phyloP scores from a whole-genome alignment of 2,888 invertebrate genomes.

The Heterodera filipjevi region DNA sequence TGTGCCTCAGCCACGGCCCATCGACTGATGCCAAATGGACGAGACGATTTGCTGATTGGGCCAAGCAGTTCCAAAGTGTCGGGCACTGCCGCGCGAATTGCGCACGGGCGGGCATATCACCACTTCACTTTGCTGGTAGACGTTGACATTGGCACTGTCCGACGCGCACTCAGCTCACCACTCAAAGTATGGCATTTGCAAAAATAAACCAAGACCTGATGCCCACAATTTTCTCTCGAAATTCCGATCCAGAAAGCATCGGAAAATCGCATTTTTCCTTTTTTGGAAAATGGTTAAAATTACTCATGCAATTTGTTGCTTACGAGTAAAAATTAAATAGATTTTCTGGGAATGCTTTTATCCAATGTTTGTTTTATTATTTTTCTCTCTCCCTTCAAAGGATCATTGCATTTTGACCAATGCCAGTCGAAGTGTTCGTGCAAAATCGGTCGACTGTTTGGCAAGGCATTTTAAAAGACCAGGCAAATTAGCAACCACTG shows the following conservation, averaged over 20 bases:
- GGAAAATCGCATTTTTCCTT: too few species aligned
- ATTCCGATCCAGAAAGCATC: too few species aligned
- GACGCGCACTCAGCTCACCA: constrained; percentile 47
- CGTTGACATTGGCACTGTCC: constrained; percentile 68
- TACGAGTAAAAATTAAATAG: too few species aligned
- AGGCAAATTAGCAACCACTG: neutral
- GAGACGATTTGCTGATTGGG: constrained; percentile 82
- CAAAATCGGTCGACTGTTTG: constrained; percentile 80
- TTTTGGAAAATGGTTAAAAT: too few species aligned
- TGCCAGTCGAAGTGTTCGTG: constrained; percentile 82
- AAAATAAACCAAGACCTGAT: too few species aligned
- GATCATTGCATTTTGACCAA: constrained; percentile 78
- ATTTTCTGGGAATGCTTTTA: too few species aligned
- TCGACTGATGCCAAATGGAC: constrained; percentile 64
- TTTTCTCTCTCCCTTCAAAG: too few species aligned
- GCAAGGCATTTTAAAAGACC: constrained; percentile 70
- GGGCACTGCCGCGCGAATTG: constrained; percentile 91
- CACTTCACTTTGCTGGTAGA: constrained; percentile 92
- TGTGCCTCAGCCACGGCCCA: neutral
- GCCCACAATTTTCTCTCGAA: too few species aligned
- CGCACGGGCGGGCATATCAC: constrained; percentile 87
- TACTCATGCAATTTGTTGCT: too few species aligned
- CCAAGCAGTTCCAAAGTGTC: constrained; percentile 72
- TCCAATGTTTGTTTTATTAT: too few species aligned
- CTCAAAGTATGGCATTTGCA: too few species aligned